Conservation (phyloP, 2,797 vertebrate species). For the Myripristis murdjan region DNA sequence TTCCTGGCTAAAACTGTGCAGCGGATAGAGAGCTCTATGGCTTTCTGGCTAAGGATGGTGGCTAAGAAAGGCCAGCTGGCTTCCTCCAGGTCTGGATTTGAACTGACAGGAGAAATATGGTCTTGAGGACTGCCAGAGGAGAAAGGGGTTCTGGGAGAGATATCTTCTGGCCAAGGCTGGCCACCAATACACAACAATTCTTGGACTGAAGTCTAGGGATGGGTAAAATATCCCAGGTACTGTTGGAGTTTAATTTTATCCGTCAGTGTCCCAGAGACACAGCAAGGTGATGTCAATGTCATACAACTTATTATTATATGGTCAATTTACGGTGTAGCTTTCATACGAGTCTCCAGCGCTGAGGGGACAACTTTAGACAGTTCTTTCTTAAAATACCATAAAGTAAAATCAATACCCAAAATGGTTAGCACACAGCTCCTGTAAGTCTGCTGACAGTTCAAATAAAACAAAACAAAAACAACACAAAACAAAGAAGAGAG, state of each 20-base stretch:
- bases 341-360: neutral
- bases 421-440: no score
- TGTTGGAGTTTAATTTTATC: slow-evolving; percentile 14
- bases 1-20: slow-evolving; percentile 60
- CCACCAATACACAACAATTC: slow-evolving; percentile 58
- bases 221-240: slow-evolving; percentile 36
- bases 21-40: slow-evolving; percentile 72
- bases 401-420: no score
- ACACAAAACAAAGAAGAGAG: no score
- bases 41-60: slow-evolving; percentile 68
- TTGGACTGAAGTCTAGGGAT: slow-evolving; percentile 38
- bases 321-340: neutral
- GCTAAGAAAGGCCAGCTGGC: slow-evolving; percentile 82
- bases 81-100: slow-evolving; percentile 70
- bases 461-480: no score
- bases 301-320: slow-evolving; percentile 8
- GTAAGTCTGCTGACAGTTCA: no score
- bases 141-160: slow-evolving; percentile 68
- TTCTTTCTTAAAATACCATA: no score
- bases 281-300: neutral
- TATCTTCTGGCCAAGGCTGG: slow-evolving; percentile 39
- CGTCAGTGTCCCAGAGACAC: slow-evolving; percentile 5
- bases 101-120: slow-evolving; percentile 82
- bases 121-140: slow-evolving; percentile 76
- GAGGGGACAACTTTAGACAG: no score